A percentile compares a stretch with the other conserved stretches of the same genome.
Conservation (phyloP, 2,113 vertebrate genomes). For the Pithys albifrons region DNA sequence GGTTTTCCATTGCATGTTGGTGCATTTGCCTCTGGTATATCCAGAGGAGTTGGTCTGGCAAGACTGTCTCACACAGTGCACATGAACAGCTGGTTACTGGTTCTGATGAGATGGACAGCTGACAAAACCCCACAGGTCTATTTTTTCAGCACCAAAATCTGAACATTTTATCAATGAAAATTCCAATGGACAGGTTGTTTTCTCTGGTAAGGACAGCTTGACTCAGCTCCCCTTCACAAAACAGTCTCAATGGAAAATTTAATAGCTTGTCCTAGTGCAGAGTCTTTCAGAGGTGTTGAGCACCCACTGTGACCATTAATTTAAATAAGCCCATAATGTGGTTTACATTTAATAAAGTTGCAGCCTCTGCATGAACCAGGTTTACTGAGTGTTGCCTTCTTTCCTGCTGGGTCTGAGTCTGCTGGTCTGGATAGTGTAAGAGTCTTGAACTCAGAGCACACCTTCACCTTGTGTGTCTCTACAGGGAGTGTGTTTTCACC, state of each 20-base stretch:
- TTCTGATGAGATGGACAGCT: not conserved
- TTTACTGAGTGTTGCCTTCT: conserved; percentile 66
- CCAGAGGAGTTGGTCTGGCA: not conserved
- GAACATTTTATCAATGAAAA: not conserved
- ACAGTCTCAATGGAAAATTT: conserved; percentile 28
- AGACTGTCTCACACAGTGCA: not conserved
- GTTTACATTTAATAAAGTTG: conserved; percentile 69
- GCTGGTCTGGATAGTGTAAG: conserved; percentile 33
- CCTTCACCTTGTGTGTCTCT: not conserved
- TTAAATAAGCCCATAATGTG: conserved; percentile 68
- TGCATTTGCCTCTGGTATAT: fast-evolving
- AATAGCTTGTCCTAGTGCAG: not conserved
- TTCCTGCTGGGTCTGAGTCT: conserved; percentile 50
- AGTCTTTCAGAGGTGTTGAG: conserved; percentile 67
- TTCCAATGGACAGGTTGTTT: not conserved
- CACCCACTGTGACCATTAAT: conserved; percentile 64
- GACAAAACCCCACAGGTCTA: not conserved
- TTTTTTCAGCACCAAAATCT: not conserved
- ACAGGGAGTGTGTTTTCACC: not conserved
- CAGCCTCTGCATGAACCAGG: conserved; percentile 52
- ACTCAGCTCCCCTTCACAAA: not conserved
- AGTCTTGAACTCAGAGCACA: not conserved
- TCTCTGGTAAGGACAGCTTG: not conserved
- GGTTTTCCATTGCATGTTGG: fast-evolving
- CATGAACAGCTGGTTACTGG: not conserved